Evolutionary conservation across 2,113 vertebrate species (phyloP).

Genomic region (Melospiza georgiana): DNA sequence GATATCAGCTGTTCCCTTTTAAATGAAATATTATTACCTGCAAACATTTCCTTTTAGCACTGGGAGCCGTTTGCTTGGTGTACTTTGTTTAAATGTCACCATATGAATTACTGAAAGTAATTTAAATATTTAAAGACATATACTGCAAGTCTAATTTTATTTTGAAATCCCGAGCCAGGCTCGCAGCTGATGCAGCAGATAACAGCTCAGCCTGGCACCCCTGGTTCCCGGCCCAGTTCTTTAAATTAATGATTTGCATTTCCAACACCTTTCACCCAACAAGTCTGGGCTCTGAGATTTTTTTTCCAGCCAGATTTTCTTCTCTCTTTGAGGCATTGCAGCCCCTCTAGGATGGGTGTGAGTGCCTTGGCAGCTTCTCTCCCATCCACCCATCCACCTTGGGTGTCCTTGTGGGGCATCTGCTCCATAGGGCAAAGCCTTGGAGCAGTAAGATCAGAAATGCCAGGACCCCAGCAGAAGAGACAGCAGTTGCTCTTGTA

Average conservation of each 20-base stretch:
- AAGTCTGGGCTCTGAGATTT: neutral
- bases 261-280: conserved; percentile 8
- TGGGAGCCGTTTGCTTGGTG: conserved; percentile 33
- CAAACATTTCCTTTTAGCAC: conserved; percentile 52
- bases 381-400: neutral
- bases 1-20: conserved; percentile 38
- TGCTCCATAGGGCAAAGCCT: neutral
- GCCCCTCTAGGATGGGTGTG: neutral
- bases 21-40: conserved; percentile 58
- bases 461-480: neutral
- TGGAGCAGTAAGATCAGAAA: neutral
- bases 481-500: accelerated
- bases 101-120: conserved; percentile 59
- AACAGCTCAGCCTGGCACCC: conserved; percentile 3
- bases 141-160: conserved; percentile 44
- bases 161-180: conserved; percentile 19
- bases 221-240: conserved; percentile 15
- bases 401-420: neutral
- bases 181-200: conserved; percentile 14
- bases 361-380: neutral
- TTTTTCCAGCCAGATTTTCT: neutral
- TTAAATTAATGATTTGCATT: conserved; percentile 1
- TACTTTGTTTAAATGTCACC: conserved; percentile 66
- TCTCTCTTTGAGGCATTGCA: neutral
- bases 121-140: conserved; percentile 66